phyloP scores from a whole-genome alignment of 2,888 invertebrate species.

The Deilephila elpenor region DNA sequence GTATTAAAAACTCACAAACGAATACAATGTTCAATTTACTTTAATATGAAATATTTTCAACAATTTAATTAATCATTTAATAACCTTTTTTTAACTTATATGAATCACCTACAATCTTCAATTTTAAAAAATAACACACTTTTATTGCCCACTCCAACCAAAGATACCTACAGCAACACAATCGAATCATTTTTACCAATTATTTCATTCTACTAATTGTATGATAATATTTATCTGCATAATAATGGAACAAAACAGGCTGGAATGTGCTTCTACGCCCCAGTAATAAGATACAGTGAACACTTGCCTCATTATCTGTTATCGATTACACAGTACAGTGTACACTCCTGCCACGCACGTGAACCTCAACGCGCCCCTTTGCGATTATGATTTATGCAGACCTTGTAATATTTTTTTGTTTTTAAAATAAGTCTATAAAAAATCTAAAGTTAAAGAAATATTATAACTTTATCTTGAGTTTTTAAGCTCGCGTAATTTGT shows the following conservation, averaged over 20 bases:
- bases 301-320: constrained; percentile 61
- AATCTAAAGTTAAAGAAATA: too few relatives aligned
- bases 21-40: background rate
- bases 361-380: constrained; percentile 34
- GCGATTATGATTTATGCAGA: constrained; percentile 8
- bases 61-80: background rate
- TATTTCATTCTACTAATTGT: constrained; percentile 32
- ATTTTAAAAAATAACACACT: too few relatives aligned
- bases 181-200: background rate
- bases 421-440: background rate
- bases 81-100: too few relatives aligned
- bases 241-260: constrained; percentile 47
- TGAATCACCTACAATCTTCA: too few relatives aligned
- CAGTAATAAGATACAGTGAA: constrained; percentile 68
- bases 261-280: constrained; percentile 62
- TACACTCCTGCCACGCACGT: constrained; percentile 37
- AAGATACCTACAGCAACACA: too few relatives aligned
- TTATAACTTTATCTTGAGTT: too few relatives aligned
- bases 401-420: background rate
- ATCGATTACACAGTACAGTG: constrained; percentile 49
- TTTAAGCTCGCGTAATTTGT: too few relatives aligned
- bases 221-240: constrained; percentile 35
- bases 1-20: background rate
- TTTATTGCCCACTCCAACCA: too few relatives aligned
- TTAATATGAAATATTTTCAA: background rate